These are phyloP conservation scores for Drosophila mimica DNA, from an alignment of 2,888 invertebrate genomes.

Conservation along the genomic window DNA sequence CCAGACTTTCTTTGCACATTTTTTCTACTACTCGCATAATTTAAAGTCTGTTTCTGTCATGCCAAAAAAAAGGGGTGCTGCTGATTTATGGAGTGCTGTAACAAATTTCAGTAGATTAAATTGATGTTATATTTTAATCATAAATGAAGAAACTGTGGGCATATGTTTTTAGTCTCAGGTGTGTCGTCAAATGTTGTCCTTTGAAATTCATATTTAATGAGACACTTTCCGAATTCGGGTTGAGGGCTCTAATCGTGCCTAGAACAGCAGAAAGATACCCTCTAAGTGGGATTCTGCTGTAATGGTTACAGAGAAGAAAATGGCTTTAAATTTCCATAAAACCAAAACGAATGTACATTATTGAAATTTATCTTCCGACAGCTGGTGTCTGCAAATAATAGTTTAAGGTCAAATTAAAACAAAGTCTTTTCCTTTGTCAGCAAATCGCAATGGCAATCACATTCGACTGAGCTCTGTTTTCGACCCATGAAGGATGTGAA, in stretches of 20 bases:
- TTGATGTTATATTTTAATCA: neutral
- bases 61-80: slow-evolving; percentile 1
- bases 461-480: neutral
- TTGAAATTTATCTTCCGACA: neutral
- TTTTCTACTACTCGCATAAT: slow-evolving; percentile 33
- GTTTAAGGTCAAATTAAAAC: slow-evolving; percentile 4
- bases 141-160: neutral
- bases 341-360: neutral
- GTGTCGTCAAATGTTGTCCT: slow-evolving; percentile 4
- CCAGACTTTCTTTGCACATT: slow-evolving; percentile 5
- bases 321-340: neutral
- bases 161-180: slow-evolving; percentile 23
- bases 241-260: neutral
- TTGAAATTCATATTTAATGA: slow-evolving; percentile 50
- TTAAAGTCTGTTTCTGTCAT: slow-evolving; percentile 20
- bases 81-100: slow-evolving; percentile 51
- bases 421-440: neutral
- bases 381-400: neutral
- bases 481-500: neutral
- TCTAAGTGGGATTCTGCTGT: neutral
- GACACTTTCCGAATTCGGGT: slow-evolving; percentile 7
- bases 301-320: neutral
- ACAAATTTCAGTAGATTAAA: slow-evolving; percentile 46
- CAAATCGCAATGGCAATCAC: neutral
- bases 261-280: neutral